A percentile compares a stretch with the other conserved stretches of the same genome.
Evolutionary conservation across 2,888 invertebrate species (phyloP).

Genomic region (Dicyrtomina minuta): DNA sequence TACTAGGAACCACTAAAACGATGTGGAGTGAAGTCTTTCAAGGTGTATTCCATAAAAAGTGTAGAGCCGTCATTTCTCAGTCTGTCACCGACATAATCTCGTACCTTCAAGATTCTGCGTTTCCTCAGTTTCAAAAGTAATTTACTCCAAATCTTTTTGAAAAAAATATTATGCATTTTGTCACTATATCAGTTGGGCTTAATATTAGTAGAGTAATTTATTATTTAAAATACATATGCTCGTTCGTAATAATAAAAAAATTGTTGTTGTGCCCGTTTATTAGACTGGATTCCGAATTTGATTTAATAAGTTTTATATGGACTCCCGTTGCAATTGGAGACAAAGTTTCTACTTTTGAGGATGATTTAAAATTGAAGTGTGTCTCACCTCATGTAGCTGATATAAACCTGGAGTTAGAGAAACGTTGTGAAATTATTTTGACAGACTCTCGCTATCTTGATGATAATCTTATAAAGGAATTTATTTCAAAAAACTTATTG

Average conservation of each 20-base stretch:
- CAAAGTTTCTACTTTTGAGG: conserved; percentile 28
- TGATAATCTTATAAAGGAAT: conserved; percentile 45
- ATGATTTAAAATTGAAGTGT: conserved; percentile 49
- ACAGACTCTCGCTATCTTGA: conserved; percentile 42
- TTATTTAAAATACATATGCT: no score
- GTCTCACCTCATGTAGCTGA: conserved; percentile 46
- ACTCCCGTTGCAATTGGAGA: conserved; percentile 33
- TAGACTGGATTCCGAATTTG: conserved; percentile 47
- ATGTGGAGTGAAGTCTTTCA: conserved; percentile 49
- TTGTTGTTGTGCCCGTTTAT: no score
- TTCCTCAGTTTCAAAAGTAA: conserved; percentile 46
- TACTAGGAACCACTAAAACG: conserved; percentile 46
- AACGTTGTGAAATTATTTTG: conserved; percentile 36
- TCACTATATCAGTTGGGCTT: background rate
- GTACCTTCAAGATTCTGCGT: conserved; percentile 37
- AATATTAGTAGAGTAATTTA: no score
- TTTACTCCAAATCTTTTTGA: background rate
- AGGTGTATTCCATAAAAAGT: conserved; percentile 44
- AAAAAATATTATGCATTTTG: conserved; percentile 10
- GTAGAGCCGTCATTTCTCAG: conserved; percentile 37
- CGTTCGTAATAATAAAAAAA: no score
- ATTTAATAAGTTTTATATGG: conserved; percentile 48
- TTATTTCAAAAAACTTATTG: conserved; percentile 39
- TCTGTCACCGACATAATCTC: conserved; percentile 29
- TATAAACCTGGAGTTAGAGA: conserved; percentile 44